Base-by-base conservation (phyloP, 37 sponge, comb jelly and placozoan species). In the Halichondria panicea region DNA sequence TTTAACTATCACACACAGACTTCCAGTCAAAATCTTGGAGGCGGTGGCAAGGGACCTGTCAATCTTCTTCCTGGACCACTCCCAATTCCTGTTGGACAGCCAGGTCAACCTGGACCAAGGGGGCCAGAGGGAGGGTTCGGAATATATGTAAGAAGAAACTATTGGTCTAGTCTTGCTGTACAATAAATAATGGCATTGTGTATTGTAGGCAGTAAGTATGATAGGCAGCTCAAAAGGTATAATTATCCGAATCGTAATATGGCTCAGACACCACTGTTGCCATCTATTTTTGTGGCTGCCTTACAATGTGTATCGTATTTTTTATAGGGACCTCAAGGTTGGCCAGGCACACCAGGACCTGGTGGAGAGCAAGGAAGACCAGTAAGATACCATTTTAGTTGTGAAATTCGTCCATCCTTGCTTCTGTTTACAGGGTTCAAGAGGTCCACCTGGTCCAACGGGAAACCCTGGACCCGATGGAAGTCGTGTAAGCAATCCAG, bases 401-500 rank as follows among this genome's bases (percentile, higher is more conserved):
- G 11, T 54, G 15, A 1, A 11, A 19, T 22, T 40, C 25, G 44
- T 19, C 15, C 38, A 27, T 2, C n/a, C 43, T 27, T 39, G 6
- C 62, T 8, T 1, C 34, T 63, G 0, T 39, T 37, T 5, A 28
- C 46, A 86, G 86, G 86, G 86, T 22, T 37, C 71, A 1, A 58
- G 69, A 38, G 87, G 87, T 4, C 71, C 71, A 32, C 80, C 80
- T 2, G 87, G 87, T 0, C 69, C 81, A n/a, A 37, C 33, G 42
- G 87, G 87, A 66, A 43, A 18, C 11, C 73, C 86, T 30, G 86
- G 86, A 30, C 66, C 74, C 33, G 86, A 85, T 65, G 86, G 86
- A 79, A 39, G n/a, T 27, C 44, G 72, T 11, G 85, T 83, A 59
- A 68, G 70, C 15, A 30, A 8, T 66, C 15, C 15, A 1, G 9